Percentiles rank a stretch among this genome's conserved stretches.
Evolutionary conservation across 2,888 invertebrate genomes (phyloP).

Genomic region (Tricholauxania praeusta): DNA sequence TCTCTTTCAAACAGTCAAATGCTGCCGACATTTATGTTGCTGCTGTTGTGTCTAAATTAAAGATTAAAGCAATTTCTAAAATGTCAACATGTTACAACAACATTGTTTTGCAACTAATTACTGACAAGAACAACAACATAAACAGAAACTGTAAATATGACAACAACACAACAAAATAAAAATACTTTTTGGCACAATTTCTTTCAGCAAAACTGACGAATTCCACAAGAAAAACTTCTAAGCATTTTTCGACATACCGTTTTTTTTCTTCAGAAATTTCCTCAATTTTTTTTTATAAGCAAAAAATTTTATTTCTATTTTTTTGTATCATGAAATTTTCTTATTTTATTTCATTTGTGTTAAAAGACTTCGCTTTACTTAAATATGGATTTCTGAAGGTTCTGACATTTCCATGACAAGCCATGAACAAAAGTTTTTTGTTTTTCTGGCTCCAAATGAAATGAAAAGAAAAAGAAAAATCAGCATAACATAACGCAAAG

Average conservation of each 20-base stretch:
- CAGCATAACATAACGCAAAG: constrained; percentile 40
- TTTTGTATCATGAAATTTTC: constrained; percentile 2
- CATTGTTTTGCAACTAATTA: constrained; percentile 5
- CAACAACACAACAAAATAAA: constrained; percentile 44
- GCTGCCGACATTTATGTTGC: background rate
- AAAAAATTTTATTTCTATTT: background rate
- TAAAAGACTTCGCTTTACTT: constrained; percentile 44
- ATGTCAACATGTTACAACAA: constrained; percentile 12
- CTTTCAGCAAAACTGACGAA: constrained; percentile 50
- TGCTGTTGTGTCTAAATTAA: background rate
- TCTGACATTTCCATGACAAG: constrained; percentile 63
- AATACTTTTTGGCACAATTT: constrained; percentile 50
- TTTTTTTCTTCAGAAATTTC: background rate
- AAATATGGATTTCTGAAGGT: constrained; percentile 48
- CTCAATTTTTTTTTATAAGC: background rate
- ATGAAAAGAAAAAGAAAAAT: constrained; percentile 49
- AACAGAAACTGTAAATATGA: background rate
- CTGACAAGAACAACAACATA: background rate
- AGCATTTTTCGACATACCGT: background rate
- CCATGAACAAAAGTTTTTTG: constrained; percentile 58
- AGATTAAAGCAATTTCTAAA: constrained; percentile 21
- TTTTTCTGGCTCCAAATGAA: constrained; percentile 32
- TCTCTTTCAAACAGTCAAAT: constrained; percentile 3
- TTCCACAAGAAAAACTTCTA: constrained; percentile 18
- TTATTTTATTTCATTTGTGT: background rate